Evolutionary conservation across 2,113 vertebrate genomes (phyloP).

Genomic region (Onychorhynchus coronatus): DNA sequence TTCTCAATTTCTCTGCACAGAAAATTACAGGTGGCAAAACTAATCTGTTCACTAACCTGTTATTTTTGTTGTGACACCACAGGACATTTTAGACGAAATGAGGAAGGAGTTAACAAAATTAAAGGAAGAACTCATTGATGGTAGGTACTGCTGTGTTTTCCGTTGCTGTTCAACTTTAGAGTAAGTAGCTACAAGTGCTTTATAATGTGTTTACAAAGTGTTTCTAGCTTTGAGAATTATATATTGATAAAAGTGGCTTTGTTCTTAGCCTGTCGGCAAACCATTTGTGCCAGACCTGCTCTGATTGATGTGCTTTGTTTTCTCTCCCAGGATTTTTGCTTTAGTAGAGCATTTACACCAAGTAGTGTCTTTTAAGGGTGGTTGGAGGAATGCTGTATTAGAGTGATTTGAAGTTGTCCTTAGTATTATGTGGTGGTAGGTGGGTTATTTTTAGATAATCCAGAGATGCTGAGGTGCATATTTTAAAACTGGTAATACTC

Average conservation of each 20-base stretch:
- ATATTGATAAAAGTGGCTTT: neutral
- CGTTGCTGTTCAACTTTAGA: neutral
- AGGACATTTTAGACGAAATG: constrained; percentile 99
- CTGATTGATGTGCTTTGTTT: neutral
- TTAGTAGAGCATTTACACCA: neutral
- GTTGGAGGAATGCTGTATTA: neutral
- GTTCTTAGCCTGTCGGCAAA: neutral
- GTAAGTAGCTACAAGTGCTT: neutral
- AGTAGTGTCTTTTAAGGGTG: neutral
- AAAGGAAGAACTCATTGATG: constrained; percentile 98
- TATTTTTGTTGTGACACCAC: constrained; percentile 22
- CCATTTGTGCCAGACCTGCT: neutral
- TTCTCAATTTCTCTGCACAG: neutral
- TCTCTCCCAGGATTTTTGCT: neutral
- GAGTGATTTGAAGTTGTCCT: neutral
- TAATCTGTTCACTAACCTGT: neutral
- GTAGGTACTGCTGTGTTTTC: constrained; percentile 69
- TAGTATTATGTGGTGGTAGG: neutral
- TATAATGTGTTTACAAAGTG: neutral
- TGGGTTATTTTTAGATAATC: neutral
- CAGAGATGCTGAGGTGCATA: neutral
- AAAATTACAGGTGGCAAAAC: neutral
- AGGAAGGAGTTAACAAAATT: constrained; percentile 96
- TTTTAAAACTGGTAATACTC: neutral
- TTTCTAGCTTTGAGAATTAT: neutral